Evolutionary conservation across 2,113 vertebrate species (phyloP), one percentile per base, ranked within the genome.

Genomic region (Sturnus vulgaris): DNA sequence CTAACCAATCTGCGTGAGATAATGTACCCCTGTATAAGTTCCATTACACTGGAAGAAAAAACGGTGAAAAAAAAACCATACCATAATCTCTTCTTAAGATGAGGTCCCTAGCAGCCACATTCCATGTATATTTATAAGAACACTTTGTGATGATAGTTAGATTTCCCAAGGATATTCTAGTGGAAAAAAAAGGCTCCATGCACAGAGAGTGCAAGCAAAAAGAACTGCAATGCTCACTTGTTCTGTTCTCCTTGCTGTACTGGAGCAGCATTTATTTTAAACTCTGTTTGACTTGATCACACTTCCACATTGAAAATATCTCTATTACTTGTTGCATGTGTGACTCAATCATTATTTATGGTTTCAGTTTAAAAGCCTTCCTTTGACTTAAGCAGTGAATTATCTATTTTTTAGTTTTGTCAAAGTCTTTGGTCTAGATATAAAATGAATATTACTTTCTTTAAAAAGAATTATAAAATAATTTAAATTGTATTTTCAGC

Each of bases 61-160:
- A 16, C 60, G 37, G 5, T 3, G 12, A 15, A 79, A 90, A 83
- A 44, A 73, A 73, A 46, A 27, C 0, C 11, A 33, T 10, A 7
- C 4, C 22, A 79, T 87, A 94, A 66, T 64, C 12, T 12, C 21
- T 12, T 53, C 24, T 60, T 59, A 63, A 89, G 56, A 75, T 16
- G 4, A 95, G 17, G 40, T 71, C 77, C 33, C 8, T 66, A 75
- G 65, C 39, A 94, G 65, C 22, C 9, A 72, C 76, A 91, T 53
- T 64, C 30, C n/a, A 71, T 82, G 46, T 85, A 68, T 91, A 94
- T 91, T 96, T 94, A 76, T 72, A 85, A 85, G 93, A 90, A 91
- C 14, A 90, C 6, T 42, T 90, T 82, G 73, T 82, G 68, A 86
- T 42, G 30, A 63, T 42, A 82, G 35, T 27, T 76, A 71, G 40